Conservation (phyloP, 2,113 vertebrate species). For the Sebastes schlegelii region DNA sequence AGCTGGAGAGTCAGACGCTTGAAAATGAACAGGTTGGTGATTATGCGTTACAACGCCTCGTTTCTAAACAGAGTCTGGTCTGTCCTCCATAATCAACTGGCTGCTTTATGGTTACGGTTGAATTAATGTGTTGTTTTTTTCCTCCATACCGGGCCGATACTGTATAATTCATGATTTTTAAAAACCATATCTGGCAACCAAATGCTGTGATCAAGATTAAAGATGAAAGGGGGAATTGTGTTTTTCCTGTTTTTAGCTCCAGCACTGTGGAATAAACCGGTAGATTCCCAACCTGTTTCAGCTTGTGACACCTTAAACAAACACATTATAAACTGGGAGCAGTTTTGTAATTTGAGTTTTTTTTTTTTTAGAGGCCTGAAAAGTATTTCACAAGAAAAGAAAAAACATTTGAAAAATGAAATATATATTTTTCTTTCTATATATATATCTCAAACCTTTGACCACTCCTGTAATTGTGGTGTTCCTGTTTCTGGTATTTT, state of each 20-base stretch:
- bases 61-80: slow-evolving; percentile 1
- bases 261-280: neutral
- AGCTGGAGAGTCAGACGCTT: neutral
- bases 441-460: neutral
- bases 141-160: neutral
- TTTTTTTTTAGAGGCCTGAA: neutral
- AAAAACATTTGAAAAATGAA: no score
- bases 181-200: neutral
- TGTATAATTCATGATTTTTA: neutral
- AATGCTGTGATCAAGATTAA: neutral
- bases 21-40: neutral
- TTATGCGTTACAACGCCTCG: neutral
- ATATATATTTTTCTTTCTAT: neutral
- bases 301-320: neutral
- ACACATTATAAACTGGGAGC: neutral
- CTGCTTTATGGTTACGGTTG: neutral
- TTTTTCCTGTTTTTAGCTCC: neutral
- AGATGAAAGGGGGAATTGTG: neutral
- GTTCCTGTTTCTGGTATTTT: neutral
- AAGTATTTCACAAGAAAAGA: neutral
- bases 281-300: neutral
- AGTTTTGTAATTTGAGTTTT: neutral
- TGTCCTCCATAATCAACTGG: neutral
- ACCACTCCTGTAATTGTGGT: neutral
- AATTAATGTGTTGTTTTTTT: neutral